A percentile compares a stretch with the other conserved stretches of the same genome.
Evolutionary conservation across 2,888 invertebrate genomes (phyloP).

Genomic region (Drosophila bunnanda): DNA sequence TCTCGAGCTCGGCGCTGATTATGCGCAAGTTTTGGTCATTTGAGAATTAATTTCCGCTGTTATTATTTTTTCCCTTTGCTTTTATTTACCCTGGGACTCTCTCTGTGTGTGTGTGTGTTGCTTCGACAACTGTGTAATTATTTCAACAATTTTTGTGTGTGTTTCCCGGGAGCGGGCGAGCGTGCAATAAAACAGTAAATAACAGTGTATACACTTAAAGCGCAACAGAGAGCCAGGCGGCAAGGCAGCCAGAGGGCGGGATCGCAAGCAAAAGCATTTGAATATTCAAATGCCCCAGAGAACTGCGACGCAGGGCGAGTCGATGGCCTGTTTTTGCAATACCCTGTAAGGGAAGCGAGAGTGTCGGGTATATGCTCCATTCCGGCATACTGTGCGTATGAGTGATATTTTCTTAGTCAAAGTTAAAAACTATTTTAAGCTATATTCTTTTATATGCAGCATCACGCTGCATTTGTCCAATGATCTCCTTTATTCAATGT

Average conservation of each 20-base stretch:
- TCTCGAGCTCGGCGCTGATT: conserved; percentile 31
- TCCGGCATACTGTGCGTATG: neutral
- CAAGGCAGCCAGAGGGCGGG: neutral
- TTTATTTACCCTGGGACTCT: conserved; percentile 10
- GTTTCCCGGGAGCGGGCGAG: conserved; percentile 53
- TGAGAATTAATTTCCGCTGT: conserved; percentile 39
- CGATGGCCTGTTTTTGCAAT: conserved; percentile 37
- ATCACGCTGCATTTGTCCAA: too few species aligned
- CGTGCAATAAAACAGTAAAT: conserved; percentile 80
- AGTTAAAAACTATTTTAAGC: too few species aligned
- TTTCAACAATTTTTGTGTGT: conserved; percentile 65
- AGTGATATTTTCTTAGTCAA: neutral
- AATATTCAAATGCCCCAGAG: conserved; percentile 81
- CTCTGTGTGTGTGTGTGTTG: conserved; percentile 19
- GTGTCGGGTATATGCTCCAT: neutral
- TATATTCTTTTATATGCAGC: too few species aligned
- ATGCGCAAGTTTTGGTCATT: conserved; percentile 50
- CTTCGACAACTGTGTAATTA: conserved; percentile 74
- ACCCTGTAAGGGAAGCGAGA: conserved; percentile 8
- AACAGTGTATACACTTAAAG: conserved; percentile 76
- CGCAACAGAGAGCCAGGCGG: conserved; percentile 56
- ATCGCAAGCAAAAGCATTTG: conserved; percentile 58
- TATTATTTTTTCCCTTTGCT: conserved; percentile 22
- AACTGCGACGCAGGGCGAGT: conserved; percentile 38
- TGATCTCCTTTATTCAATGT: too few species aligned